phyloP scores from a whole-genome alignment of 2,888 invertebrate species.

The Heliconius charithonia region DNA sequence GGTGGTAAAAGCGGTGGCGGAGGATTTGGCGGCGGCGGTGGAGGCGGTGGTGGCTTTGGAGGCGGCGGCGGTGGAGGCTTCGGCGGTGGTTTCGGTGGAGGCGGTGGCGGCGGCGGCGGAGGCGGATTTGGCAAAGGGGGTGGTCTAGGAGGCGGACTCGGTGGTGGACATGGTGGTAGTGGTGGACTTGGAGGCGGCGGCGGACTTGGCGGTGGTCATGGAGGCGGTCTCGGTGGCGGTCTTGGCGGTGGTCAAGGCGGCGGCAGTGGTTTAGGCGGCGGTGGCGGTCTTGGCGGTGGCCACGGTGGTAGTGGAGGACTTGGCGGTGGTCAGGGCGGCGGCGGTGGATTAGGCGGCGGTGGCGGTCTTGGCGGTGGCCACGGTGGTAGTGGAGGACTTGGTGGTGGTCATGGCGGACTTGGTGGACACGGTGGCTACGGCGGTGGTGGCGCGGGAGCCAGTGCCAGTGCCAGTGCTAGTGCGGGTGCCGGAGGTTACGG shows the following conservation, averaged over 20 bases:
- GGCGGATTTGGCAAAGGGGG: conserved; percentile 45
- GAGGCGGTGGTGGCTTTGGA: conserved; percentile 29
- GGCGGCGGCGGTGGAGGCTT: conserved; percentile 39
- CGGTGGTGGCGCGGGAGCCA: conserved; percentile 45
- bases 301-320: conserved; percentile 16
- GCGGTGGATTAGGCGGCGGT: conserved; percentile 29
- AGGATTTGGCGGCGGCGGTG: conserved; percentile 26
- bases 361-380: conserved; percentile 42
- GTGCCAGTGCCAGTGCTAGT: conserved; percentile 49
- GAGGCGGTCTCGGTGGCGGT: conserved; percentile 47
- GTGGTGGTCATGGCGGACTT: conserved; percentile 44
- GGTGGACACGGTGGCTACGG: conserved; percentile 44
- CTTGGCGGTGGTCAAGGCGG: conserved; percentile 51
- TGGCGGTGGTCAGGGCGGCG: conserved; percentile 42
- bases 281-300: conserved; percentile 22
- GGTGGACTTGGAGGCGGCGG: conserved; percentile 48
- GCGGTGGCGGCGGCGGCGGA: conserved; percentile 46
- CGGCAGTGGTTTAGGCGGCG: conserved; percentile 50
- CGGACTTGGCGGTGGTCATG: conserved; percentile 40
- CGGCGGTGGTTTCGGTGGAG: conserved; percentile 47
- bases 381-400: conserved; percentile 45
- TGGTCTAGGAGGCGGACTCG: conserved; percentile 40
- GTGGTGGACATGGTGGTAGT: conserved; percentile 43
- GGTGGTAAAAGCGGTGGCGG: conserved; percentile 36
- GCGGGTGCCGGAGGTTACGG: conserved; percentile 52